Evolutionary conservation across 1,140 invertebrate species (phyloP).

Genomic region (Carcinoscorpius rotundicauda): DNA sequence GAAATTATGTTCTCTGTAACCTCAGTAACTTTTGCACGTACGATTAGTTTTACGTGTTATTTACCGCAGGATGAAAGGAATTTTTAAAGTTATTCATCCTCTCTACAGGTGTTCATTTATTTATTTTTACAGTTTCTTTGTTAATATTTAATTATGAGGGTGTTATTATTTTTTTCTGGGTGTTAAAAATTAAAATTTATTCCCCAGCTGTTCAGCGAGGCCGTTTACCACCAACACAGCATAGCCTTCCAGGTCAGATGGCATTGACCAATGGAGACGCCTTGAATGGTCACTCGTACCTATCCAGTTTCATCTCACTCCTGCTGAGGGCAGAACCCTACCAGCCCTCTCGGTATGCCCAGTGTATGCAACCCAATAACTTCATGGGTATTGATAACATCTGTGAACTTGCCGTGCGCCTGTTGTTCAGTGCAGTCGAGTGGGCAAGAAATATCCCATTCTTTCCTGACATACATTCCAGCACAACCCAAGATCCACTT

Average conservation of each 20-base stretch:
- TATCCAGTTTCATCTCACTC: constrained; percentile 90
- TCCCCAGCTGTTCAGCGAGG: constrained; percentile 87
- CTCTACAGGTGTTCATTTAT: no score
- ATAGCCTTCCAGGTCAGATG: constrained; percentile 51
- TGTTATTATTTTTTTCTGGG: no score
- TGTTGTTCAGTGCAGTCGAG: constrained; percentile 92
- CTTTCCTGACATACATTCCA: constrained; percentile 39
- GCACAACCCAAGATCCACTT: no score
- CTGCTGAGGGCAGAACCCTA: constrained; percentile 91
- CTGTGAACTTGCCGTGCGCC: constrained; percentile 86
- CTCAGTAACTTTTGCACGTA: no score
- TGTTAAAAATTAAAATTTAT: no score
- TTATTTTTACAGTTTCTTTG: no score
- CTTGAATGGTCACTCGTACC: constrained; percentile 74
- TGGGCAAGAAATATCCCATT: constrained; percentile 97
- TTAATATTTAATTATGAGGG: no score
- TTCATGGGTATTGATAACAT: constrained; percentile 92
- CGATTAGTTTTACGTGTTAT: no score
- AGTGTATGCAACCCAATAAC: constrained; percentile 86
- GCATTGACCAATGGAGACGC: constrained; percentile 63
- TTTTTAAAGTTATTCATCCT: no score
- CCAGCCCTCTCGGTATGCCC: constrained; percentile 83
- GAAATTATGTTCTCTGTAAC: no score
- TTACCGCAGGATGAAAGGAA: no score
- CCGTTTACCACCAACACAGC: constrained; percentile 70